Base-by-base conservation (phyloP, 2,888 invertebrate species). In the Pardosa pseudoannulata region DNA sequence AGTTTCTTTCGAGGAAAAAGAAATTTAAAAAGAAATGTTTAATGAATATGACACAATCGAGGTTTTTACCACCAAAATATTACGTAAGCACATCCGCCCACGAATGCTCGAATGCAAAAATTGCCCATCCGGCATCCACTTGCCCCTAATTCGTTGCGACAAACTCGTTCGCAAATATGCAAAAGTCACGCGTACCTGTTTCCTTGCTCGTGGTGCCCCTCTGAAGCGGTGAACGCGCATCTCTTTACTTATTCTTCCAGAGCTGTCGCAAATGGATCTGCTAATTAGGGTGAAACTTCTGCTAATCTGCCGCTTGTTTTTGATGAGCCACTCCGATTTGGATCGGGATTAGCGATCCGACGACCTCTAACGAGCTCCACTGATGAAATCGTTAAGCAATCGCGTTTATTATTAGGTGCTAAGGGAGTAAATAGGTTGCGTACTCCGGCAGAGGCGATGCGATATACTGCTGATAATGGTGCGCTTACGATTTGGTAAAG, bases 351-450 rank as follows among this genome's bases (percentile, higher is more conserved):
- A 56, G 56, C 56, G 23, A n/a, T n/a, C n/a, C n/a, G n/a, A 56
- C 56, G 56, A 56, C 56, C 56, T 46, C 41, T 56, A n/a, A n/a
- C n/a, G n/a, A n/a, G n/a, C n/a, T n/a, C n/a, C n/a, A n/a, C n/a
- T n/a, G 56, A 56, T 11, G 56, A 56, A 56, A 56, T 16, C 5
- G 56, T 56, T 56, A 56, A 56, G 23, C 56, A 56, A 46, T 46
- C 46, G 46, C 5, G 2, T 46, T 36, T 36, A 36, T 36, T 36
- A 36, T 36, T 36, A 36, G 36, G 36, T 7, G 6, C 6, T 36
- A 9, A 3, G 19, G 56, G n/a, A n/a, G n/a, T n/a, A n/a, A 56
- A 56, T 56, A 23, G 56, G 56, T 56, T 56, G 56, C 56, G 16
- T 23, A 1, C 3, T 19, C 56, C 23, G 23, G 1, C 23, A 56